Evolutionary conservation across 2,888 invertebrate species (phyloP).

Genomic region (Tetramorium bicarinatum): DNA sequence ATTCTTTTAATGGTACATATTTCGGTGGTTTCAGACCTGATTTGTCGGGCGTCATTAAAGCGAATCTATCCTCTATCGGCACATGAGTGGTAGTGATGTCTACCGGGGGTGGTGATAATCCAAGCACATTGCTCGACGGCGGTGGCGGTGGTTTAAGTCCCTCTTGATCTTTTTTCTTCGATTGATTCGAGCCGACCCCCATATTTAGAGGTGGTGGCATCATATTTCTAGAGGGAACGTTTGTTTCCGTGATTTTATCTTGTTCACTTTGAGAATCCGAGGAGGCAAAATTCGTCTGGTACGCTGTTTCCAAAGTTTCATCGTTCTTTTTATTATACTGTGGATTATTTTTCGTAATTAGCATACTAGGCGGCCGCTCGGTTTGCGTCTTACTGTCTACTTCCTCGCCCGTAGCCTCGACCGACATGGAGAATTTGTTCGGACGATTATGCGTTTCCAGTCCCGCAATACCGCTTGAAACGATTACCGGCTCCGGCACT

Average conservation of each 20-base stretch:
- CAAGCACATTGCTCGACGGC: slow-evolving; percentile 81
- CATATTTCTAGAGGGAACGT: slow-evolving; percentile 81
- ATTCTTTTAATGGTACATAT: slow-evolving; percentile 83
- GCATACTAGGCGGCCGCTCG: slow-evolving; percentile 82
- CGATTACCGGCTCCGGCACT: slow-evolving; percentile 80
- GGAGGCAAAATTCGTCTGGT: slow-evolving; percentile 81
- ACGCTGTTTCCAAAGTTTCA: slow-evolving; percentile 78
- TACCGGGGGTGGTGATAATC: slow-evolving; percentile 84
- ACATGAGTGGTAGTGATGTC: slow-evolving; percentile 80
- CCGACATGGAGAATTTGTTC: slow-evolving; percentile 80
- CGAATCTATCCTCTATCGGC: slow-evolving; percentile 76
- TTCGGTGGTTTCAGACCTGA: slow-evolving; percentile 81
- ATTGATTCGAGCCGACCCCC: slow-evolving; percentile 63
- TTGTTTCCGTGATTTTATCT: slow-evolving; percentile 57
- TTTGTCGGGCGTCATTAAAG: slow-evolving; percentile 70
- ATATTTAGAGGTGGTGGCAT: slow-evolving; percentile 80
- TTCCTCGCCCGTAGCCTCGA: slow-evolving; percentile 79
- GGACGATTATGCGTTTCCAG: slow-evolving; percentile 71
- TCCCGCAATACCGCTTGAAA: slow-evolving; percentile 75
- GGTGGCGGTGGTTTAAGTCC: slow-evolving; percentile 82
- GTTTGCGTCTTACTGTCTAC: slow-evolving; percentile 80
- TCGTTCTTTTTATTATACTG: slow-evolving; percentile 71
- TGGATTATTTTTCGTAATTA: slow-evolving; percentile 67
- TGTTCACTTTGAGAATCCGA: slow-evolving; percentile 64
- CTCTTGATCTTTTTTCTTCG: slow-evolving; percentile 74